phyloP scores from a whole-genome alignment of 2,888 invertebrate species.

The Rotaria macrura region DNA sequence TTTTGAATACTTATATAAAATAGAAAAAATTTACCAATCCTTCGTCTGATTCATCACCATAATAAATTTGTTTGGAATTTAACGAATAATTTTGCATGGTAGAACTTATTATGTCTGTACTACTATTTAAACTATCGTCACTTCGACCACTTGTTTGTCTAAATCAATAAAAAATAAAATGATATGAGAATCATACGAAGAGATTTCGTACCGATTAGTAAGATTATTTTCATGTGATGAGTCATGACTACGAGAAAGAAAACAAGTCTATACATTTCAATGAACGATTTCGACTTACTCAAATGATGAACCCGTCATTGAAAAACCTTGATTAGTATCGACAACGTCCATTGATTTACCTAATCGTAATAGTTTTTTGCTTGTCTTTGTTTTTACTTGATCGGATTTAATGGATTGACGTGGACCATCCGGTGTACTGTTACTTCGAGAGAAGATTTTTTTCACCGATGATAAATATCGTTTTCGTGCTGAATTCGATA shows the following conservation, averaged over 20 bases:
- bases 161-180: neutral
- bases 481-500: neutral
- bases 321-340: neutral
- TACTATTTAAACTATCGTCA: neutral
- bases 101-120: neutral
- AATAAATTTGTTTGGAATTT: neutral
- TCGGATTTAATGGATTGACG: neutral
- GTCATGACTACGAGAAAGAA: neutral
- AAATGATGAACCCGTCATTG: neutral
- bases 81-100: no score
- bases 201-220: neutral
- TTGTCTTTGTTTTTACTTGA: neutral
- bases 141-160: neutral
- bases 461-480: constrained; percentile 14
- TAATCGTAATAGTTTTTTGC: neutral
- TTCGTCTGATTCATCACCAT: constrained; percentile 13
- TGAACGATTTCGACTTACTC: neutral
- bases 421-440: neutral
- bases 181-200: neutral
- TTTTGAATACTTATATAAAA: neutral
- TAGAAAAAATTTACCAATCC: neutral
- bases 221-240: neutral
- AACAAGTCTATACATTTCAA: no score
- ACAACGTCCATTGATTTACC: neutral
- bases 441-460: neutral